Evolutionary conservation across 2,113 vertebrate species (phyloP), one percentile per base, ranked within the genome.

Genomic region (Lichenostomus cassidix): DNA sequence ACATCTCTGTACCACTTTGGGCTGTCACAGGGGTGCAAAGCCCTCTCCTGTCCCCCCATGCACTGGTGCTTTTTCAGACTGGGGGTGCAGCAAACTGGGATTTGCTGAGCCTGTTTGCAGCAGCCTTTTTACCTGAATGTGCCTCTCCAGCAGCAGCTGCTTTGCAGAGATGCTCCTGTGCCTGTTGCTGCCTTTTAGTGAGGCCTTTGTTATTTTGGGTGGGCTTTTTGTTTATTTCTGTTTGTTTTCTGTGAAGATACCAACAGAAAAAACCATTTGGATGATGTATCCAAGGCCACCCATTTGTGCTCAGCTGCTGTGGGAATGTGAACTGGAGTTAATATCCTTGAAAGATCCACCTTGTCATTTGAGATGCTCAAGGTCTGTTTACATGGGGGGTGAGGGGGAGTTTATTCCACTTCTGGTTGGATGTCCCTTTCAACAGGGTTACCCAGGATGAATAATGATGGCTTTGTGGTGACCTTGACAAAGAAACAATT

Each of bases 401-500:
- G 65, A 59, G 13, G 89, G 59, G 59, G 41, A 52, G 53, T 28
- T 44, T 62, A 24, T 55, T 64, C 39, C 42, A 25, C 37, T 35
- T 35, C n/a, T 74, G 3, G 73, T 86, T 92, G 5, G 49, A 33
- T 53, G 88, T 84, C 39, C 86, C 79, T 93, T 83, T 89, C 59
- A 50, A 7, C 86, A 59, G 89, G 90, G 90, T 64, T 63, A 55
- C 22, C 7, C 24, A 6, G 82, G 44, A 59, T 83, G 93, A 94
- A 86, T 81, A 83, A 84, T 20, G 89, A 25, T 75, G 89, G 33
- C 83, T 95, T 93, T 70, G 41, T 59, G 21, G 60, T 55, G 88
- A 94, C 96, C 92, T 96, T 93, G 89, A 87, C 70, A 64, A 65
- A 49, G 85, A 18, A 87, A 52, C 42, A 25, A 15, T 53, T 33